Base-by-base conservation (phyloP, 64 coral and sea anemone species). In the Stylophora pistillata region DNA sequence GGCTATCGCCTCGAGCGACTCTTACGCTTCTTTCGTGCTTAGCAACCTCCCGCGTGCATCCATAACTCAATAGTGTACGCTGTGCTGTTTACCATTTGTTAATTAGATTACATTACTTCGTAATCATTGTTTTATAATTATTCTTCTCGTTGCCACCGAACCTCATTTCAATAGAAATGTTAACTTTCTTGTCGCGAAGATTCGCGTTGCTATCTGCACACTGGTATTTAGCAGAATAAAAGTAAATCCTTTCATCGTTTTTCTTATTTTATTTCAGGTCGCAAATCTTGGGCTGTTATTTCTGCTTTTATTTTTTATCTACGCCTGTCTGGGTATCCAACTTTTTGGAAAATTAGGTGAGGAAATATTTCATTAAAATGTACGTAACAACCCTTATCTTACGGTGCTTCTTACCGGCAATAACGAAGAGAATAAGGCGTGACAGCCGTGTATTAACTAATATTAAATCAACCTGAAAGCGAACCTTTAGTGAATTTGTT, bases 311-410 rank as follows among this genome's bases (percentile, higher is more conserved):
- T 99, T 99, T 72, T 99, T 99, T 73, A 99, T 99, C 15, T 99
- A 95, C 33, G 95, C 97, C 25, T 95, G 93, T 82, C 88, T 99
- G 74, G 97, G 97, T 2, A 99, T 99, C 65, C 97, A 99, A 30
- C 33, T 99, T 34, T 99, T 99, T 78, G 97, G 97, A 54, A 85
- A 90, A 2, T 20, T 99, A 47, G 93, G 97, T 99, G 79, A 95
- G 93, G 37, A 47, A 47, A 47, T 47, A 47, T 4, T 47, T 47
- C 37, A 47, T 47, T 7, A 3, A 47, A 47, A 47, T 47, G 3
- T 47, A 47, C 7, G 7, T 47, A 4, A 47, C 37, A 47, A 47
- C 37, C 3, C 7, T 47, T 47, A 47, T 3, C 37, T 4, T 47
- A 47, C 37, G 28, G 18, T 15, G 28, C 47, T 23, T 61, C 12